Conservation (phyloP, 35 echinoderm and acorn worm species). For the Anneissia japonica region DNA sequence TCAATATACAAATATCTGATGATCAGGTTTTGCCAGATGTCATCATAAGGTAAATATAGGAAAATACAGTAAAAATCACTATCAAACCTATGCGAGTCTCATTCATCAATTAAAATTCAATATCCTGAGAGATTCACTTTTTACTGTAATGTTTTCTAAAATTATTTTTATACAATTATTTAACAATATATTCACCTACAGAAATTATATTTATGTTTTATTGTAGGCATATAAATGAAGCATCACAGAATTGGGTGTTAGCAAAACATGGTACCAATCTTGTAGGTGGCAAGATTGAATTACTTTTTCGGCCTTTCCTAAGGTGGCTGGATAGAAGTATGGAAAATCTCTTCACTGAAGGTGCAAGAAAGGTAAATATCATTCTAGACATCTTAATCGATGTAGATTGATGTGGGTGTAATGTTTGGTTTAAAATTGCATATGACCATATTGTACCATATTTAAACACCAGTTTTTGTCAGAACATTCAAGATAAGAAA, state of each 20-base stretch:
- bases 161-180: background rate
- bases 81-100: background rate
- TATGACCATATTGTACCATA: no score
- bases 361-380: conserved; percentile 59
- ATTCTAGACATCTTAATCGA: no score
- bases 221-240: conserved; percentile 51
- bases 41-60: conserved; percentile 49
- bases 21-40: conserved; percentile 70
- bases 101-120: background rate
- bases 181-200: no score
- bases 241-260: conserved; percentile 53
- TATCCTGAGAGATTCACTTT: background rate
- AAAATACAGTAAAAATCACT: background rate
- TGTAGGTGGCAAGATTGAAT: conserved; percentile 54
- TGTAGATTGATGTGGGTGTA: no score
- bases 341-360: conserved; percentile 78
- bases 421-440: no score
- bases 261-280: conserved; percentile 65
- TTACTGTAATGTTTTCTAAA: background rate
- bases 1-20: conserved; percentile 36
- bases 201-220: background rate
- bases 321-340: conserved; percentile 90
- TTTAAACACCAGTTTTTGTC: no score
- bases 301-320: conserved; percentile 83
- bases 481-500: no score